Percentiles rank a stretch among this genome's conserved stretches.
phyloP scores from a whole-genome alignment of 1,140 invertebrate genomes.

The Lordiphosa stackelbergi region DNA sequence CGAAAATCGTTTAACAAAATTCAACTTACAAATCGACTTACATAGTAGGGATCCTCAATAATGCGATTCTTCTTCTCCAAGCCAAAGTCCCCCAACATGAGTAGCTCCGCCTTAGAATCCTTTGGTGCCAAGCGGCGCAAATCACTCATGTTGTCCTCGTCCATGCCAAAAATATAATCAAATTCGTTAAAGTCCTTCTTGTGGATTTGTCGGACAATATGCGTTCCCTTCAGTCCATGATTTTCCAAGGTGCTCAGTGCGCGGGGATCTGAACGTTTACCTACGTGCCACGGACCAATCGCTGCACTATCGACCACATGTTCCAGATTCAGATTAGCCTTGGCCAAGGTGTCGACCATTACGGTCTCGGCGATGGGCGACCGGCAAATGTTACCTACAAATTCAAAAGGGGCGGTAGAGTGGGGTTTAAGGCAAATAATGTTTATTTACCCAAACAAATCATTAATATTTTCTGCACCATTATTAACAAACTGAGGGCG shows the following conservation, averaged over 20 bases:
- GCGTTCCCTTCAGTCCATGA: conserved; percentile 85
- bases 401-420: neutral
- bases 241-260: conserved; percentile 85
- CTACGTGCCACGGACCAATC: conserved; percentile 89
- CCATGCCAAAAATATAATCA: conserved; percentile 95
- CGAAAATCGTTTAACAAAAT: neutral
- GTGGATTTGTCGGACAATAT: conserved; percentile 86
- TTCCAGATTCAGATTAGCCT: conserved; percentile 80
- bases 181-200: conserved; percentile 86
- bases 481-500: conserved; percentile 4
- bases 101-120: conserved; percentile 83
- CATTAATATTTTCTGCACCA: conserved; percentile 78
- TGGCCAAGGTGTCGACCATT: conserved; percentile 84
- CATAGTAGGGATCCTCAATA: conserved; percentile 94
- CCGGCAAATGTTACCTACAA: conserved; percentile 93
- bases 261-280: conserved; percentile 87
- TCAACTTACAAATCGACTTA: conserved; percentile 67
- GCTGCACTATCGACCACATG: conserved; percentile 90
- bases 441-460: conserved; percentile 78
- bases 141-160: conserved; percentile 87
- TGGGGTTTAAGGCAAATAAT: neutral
- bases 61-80: conserved; percentile 84
- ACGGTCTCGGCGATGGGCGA: conserved; percentile 96
- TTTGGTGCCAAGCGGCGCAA: conserved; percentile 82
- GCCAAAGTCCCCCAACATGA: conserved; percentile 89